Base-by-base conservation (phyloP, 2,888 invertebrate genomes). In the Andrena minutula region DNA sequence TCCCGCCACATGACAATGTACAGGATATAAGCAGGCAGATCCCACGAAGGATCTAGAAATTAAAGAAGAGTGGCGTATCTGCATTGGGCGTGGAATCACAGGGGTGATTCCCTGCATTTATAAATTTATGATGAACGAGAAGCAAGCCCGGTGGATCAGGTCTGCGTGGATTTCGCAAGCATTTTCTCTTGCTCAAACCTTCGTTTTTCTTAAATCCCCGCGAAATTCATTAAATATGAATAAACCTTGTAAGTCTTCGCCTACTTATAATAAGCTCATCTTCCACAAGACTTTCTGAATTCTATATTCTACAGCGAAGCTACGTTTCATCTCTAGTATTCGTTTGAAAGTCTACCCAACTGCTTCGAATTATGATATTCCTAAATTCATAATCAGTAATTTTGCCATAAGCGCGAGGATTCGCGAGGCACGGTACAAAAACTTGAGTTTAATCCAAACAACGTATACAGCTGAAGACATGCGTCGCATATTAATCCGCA, bases 401-500 rank as follows among this genome's bases (percentile, higher is more conserved):
- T 56, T 26, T 26, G 23, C 10, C 53, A 10, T 41, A 41, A 5
- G 16, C 41, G 41, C 41, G 12, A 41, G 41, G 41, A 41, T 41
- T 41, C 4, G 1, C 16, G 41, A 16, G 12, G 41, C 41, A 1
- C 0, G 1, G 41, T 41, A 16, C 12, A 41, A 41, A 41, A 41
- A 41, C 41, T 32, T n/a, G n/a, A 2, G 20, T n/a, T 58, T 61
- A 66, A 75, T 75, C 58, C 26, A 30, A 56, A 70, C 47, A 47
- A 28, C 10, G 30, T 70, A 12, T 70, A 70, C 41, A 60, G 16
- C 20, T 58, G 28, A 28, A 26, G 58, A 41, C 35, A 60, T 4
- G 49, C 51, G 75, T 76, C 32, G 61, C 76, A 76, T 76, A 78
- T 78, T 76, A 75, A 78, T 76, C 23, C 61, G 10, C 51, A 76